Evolutionary conservation across 1,140 invertebrate species (phyloP), one percentile per base, ranked within the genome.

Genomic region (Lasaia peninsularis): DNA sequence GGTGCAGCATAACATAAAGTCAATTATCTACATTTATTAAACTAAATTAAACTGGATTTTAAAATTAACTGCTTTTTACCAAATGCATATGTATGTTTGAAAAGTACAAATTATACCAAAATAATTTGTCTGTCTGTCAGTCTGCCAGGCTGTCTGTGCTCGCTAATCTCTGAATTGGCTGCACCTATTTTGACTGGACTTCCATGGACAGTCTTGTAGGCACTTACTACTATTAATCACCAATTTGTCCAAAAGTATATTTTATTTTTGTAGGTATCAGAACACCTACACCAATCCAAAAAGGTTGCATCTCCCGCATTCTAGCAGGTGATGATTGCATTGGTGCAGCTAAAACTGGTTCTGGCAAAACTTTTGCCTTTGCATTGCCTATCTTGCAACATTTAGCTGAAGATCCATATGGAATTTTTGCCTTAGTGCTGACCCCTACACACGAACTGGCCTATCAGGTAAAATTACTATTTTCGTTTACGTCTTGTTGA

Each of bases 311-410:
- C 69, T 93, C 95, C 33, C 86, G 92, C 28, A 97, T 98, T 67
- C 84, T 99, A 40, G 68, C 90, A 64, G 97, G 97, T 0, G 90
- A 93, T 71, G 96, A 99, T 91, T 95, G 97, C 56, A 97, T 99
- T 74, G 98, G 97, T 11, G 94, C 97, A 68, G 97, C 98, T 1
- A 98, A 99, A 91, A 99, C 98, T 32, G 98, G 98, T 16, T 98
- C 97, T 55, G 98, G 98, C 32, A 99, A 99, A 92, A 99, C 98
- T 4, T 93, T 98, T 73, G 96, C 98, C 0, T 99, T 99, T 93
- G 97, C 96, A 3, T 75, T 99, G 14, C 98, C 98, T 0, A 98
- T 99, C 73, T 83, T 99, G 51, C 96, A 99, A 82, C 93, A 94
- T 65, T 89, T 99, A 11, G 94, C 96, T 62, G 94, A 98, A 78